Conservation (phyloP, 2,888 invertebrate species). For the Drosophila barbarae region DNA sequence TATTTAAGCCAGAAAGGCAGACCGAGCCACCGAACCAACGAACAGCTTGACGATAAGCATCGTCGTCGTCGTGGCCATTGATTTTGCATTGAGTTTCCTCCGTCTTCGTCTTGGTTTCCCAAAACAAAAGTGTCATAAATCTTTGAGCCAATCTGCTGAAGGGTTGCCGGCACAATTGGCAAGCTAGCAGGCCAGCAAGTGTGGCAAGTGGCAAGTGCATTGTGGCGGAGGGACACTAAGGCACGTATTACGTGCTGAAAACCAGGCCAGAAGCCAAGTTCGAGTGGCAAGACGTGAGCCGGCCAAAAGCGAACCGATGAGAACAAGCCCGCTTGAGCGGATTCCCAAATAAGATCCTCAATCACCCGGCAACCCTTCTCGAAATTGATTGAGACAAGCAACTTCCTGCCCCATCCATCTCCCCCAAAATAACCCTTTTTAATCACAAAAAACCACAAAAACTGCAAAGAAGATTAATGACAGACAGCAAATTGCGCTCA, state of each 20-base stretch:
- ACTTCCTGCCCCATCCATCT: slow-evolving; percentile 56
- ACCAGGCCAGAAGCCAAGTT: slow-evolving; percentile 34
- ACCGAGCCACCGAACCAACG: neutral
- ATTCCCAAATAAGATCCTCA: slow-evolving; percentile 28
- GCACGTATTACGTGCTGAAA: slow-evolving; percentile 71
- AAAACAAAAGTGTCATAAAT: slow-evolving; percentile 76
- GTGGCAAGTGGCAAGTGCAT: slow-evolving; percentile 21
- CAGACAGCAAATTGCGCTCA: slow-evolving; percentile 74
- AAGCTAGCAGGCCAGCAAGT: neutral
- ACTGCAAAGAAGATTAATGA: slow-evolving; percentile 73
- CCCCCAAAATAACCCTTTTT: slow-evolving; percentile 17
- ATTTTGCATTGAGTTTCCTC: slow-evolving; percentile 64
- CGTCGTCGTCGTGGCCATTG: slow-evolving; percentile 63
- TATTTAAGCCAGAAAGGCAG: slow-evolving; percentile 58
- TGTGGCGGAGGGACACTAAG: slow-evolving; percentile 62
- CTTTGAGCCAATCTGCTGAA: slow-evolving; percentile 53
- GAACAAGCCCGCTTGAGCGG: slow-evolving; percentile 4
- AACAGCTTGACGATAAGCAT: slow-evolving; percentile 64
- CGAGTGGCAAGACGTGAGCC: slow-evolving; percentile 42
- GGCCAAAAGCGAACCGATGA: slow-evolving; percentile 32
- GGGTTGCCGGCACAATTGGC: slow-evolving; percentile 15
- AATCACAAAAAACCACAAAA: slow-evolving; percentile 41
- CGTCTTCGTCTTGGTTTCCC: slow-evolving; percentile 45
- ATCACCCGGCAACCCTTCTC: slow-evolving; percentile 14
- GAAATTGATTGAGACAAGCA: slow-evolving; percentile 54